Evolutionary conservation across 2,888 invertebrate genomes (phyloP), one percentile per base, ranked within the genome.

Genomic region (Chalcis sispes): DNA sequence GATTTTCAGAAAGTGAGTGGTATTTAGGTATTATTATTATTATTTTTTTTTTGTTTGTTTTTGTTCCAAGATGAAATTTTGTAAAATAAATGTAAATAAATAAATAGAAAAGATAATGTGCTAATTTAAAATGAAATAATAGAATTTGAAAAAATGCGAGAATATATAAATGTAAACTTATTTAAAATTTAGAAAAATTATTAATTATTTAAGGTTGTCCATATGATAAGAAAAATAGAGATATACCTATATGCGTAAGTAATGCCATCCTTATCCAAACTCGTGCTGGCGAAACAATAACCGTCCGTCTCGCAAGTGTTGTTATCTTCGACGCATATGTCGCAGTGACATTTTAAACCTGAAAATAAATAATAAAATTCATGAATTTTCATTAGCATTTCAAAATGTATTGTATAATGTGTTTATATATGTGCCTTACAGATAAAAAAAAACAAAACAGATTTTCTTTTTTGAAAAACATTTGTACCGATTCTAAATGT

Each of bases 231-330:
- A 25, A 56, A 65, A 67, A 50, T 29, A 36, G 13, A 13, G 25
- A 48, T 65, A 92, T 93, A 96, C 96, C 96, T 94, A 90, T 94
- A 95, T 72, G 93, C 93, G 87, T 93, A 92, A 81, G 92, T 91
- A 81, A 91, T 90, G 62, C 91, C 93, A 73, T 89, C 88, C 84
- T 92, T 92, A 69, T 92, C 91, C 80, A 92, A 86, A 78, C 92
- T 92, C 78, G 94, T 93, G 72, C 96, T 94, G 2, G 96, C 95
- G 85, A 95, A 96, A 88, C 97, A 97, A 86, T 93, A 94, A 54
- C 97, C 97, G 89, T 96, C 96, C 3, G 97, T 97, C 88, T 93
- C 93, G 89, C 97, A 97, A 40, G 95, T 95, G 85, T 93, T 90
- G 87, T 96, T 95, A 67, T 91, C 91, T 15, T 93, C 92, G 80